These are phyloP conservation scores for Drosophila athabasca DNA, from an alignment of 1,140 invertebrate species.

Conservation along the genomic window DNA sequence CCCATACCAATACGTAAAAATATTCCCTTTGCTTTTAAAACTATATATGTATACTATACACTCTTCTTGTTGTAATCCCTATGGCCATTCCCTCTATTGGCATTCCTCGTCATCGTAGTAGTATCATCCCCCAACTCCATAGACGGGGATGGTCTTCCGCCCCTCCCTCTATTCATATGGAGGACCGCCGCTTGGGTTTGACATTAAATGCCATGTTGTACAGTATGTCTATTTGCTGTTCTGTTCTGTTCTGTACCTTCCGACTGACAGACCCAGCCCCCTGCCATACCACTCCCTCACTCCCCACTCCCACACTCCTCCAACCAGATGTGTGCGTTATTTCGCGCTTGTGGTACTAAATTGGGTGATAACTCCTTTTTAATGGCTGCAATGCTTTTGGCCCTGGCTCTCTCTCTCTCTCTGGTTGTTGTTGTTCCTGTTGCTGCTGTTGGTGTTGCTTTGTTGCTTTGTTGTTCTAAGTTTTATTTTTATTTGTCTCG, in stretches of 20 bases:
- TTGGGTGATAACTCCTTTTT: slow-evolving; percentile 80
- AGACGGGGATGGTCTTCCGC: not conserved
- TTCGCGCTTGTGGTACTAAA: slow-evolving; percentile 78
- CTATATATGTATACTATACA: no score
- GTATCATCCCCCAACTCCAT: no score
- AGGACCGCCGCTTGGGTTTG: slow-evolving; percentile 39
- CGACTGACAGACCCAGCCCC: slow-evolving; percentile 42
- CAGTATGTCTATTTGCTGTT: slow-evolving; percentile 65
- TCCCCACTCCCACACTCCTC: not conserved
- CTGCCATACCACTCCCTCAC: not conserved
- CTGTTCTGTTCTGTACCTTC: not conserved
- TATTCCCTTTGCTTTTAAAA: no score
- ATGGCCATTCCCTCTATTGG: no score
- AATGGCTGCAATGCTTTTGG: slow-evolving; percentile 54
- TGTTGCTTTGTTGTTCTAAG: slow-evolving; percentile 63
- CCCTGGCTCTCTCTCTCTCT: slow-evolving; percentile 20
- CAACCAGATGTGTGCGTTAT: slow-evolving; percentile 57
- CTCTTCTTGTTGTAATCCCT: no score
- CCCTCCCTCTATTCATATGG: slow-evolving; percentile 36
- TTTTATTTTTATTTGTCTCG: slow-evolving; percentile 78
- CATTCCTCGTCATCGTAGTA: no score
- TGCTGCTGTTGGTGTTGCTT: slow-evolving; percentile 25
- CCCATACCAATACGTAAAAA: no score
- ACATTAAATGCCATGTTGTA: slow-evolving; percentile 66
- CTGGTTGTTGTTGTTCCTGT: slow-evolving; percentile 25